Conservation (phyloP, 1,140 invertebrate species). For the Cydia fagiglandana region DNA sequence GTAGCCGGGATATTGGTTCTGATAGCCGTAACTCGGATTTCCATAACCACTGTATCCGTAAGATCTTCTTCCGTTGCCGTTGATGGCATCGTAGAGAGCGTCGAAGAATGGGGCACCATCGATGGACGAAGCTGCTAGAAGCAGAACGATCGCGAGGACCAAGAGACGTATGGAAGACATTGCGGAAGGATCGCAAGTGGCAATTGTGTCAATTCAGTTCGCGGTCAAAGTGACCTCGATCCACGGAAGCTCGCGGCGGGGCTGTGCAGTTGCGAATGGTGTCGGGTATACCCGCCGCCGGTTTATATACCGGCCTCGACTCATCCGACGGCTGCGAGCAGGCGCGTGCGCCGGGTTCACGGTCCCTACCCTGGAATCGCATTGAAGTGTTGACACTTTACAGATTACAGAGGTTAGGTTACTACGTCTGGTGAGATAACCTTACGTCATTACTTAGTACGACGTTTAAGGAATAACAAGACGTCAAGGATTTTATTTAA, state of each 20-base stretch:
- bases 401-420: conserved; percentile 45
- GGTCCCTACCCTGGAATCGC: conserved; percentile 70
- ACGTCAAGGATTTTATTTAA: not conserved
- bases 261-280: conserved; percentile 70
- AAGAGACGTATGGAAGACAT: conserved; percentile 61
- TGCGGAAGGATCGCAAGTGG: conserved; percentile 68
- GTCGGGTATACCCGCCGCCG: conserved; percentile 61
- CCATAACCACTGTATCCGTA: conserved; percentile 65
- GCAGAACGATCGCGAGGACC: conserved; percentile 44
- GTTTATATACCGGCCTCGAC: conserved; percentile 77
- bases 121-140: conserved; percentile 47
- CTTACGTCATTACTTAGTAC: conserved; percentile 40
- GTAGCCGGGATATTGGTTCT: conserved; percentile 48
- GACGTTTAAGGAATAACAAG: conserved; percentile 5
- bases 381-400: conserved; percentile 49
- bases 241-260: conserved; percentile 68
- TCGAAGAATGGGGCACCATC: conserved; percentile 69
- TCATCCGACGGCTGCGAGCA: conserved; percentile 68
- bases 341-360: conserved; percentile 69
- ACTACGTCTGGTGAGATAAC: conserved; percentile 27
- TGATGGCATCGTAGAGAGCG: conserved; percentile 70
- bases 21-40: conserved; percentile 58
- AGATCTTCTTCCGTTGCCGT: conserved; percentile 62
- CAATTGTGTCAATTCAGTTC: conserved; percentile 72
- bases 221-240: conserved; percentile 65